A percentile compares a stretch with the other conserved stretches of the same genome.
Conservation (phyloP, 2,888 invertebrate genomes). For the Drosophila subsilvestris region DNA sequence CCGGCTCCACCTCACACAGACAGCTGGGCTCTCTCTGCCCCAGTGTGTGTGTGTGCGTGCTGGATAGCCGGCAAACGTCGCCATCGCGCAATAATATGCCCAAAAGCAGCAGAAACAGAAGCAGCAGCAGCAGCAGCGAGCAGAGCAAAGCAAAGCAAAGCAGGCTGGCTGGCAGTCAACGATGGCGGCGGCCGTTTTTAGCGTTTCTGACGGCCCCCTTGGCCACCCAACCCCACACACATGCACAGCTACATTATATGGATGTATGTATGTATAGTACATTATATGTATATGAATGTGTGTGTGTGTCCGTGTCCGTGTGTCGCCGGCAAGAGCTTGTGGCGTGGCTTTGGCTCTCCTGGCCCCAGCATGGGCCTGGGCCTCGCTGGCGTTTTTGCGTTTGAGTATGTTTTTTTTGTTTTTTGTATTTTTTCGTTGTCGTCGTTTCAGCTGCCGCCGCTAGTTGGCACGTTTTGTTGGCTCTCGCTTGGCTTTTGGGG, state of each 20-base stretch:
- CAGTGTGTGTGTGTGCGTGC: conserved; percentile 38
- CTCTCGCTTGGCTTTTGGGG: conserved; percentile 64
- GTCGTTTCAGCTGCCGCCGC: conserved; percentile 58
- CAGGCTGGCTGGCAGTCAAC: conserved; percentile 40
- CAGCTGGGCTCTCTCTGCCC: conserved; percentile 33
- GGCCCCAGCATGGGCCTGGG: conserved; percentile 32
- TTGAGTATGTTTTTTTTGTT: conserved; percentile 50
- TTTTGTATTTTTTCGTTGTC: conserved; percentile 29
- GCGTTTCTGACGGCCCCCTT: conserved; percentile 57
- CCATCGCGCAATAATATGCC: conserved; percentile 47
- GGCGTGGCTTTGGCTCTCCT: conserved; percentile 70
- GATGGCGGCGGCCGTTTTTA: conserved; percentile 74
- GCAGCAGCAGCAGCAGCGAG: conserved; percentile 31
- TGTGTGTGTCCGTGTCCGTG: conserved; percentile 30
- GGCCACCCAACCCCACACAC: conserved; percentile 22
- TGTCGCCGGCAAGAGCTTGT: conserved; percentile 74
- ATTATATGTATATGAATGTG: conserved; percentile 20
- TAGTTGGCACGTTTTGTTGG: conserved; percentile 76
- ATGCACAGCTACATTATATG: conserved; percentile 34
- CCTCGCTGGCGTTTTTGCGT: conserved; percentile 72
- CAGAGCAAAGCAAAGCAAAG: conserved; percentile 33
- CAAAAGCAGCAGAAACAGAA: conserved; percentile 51
- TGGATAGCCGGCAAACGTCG: conserved; percentile 47
- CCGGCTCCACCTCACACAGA: conserved; percentile 58
- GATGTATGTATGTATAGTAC: conserved; percentile 13